phyloP scores from a whole-genome alignment of 2,113 vertebrate species.

The Scalopus aquaticus region DNA sequence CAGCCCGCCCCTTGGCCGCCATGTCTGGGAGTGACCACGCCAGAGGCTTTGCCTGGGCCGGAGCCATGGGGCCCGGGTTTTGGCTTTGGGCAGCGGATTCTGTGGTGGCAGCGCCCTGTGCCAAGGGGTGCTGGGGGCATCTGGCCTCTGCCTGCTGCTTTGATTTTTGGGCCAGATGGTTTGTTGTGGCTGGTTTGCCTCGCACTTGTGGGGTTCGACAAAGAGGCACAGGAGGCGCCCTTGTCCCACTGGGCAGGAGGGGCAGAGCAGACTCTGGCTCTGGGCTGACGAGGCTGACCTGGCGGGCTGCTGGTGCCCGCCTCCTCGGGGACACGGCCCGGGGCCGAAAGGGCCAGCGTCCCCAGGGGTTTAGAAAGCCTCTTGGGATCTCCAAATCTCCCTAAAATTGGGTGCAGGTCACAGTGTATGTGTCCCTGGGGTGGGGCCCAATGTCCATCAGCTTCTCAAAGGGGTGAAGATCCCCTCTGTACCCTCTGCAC shows the following conservation, averaged over 20 bases:
- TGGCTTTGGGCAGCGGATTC: no score
- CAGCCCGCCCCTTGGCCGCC: background rate
- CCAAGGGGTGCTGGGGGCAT: no score
- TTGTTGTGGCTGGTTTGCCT: background rate
- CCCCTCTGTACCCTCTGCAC: no score
- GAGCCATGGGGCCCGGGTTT: no score
- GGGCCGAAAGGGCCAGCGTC: background rate
- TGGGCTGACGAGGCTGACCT: accelerated
- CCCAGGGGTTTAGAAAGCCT: background rate
- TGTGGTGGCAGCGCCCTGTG: no score
- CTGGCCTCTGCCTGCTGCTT: background rate
- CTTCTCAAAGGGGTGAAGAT: background rate
- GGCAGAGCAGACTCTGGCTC: accelerated
- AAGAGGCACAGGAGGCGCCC: accelerated
- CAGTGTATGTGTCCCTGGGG: no score
- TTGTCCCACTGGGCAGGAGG: accelerated
- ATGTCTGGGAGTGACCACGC: no score
- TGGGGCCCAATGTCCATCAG: background rate
- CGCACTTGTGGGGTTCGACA: no score
- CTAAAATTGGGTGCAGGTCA: background rate
- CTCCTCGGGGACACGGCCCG: background rate
- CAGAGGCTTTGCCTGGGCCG: conserved; percentile 51
- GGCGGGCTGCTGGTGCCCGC: no score
- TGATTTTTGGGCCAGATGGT: accelerated
- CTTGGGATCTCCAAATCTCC: background rate